Evolutionary conservation across 2,113 vertebrate genomes (phyloP).

Genomic region (Serilophus lunatus): DNA sequence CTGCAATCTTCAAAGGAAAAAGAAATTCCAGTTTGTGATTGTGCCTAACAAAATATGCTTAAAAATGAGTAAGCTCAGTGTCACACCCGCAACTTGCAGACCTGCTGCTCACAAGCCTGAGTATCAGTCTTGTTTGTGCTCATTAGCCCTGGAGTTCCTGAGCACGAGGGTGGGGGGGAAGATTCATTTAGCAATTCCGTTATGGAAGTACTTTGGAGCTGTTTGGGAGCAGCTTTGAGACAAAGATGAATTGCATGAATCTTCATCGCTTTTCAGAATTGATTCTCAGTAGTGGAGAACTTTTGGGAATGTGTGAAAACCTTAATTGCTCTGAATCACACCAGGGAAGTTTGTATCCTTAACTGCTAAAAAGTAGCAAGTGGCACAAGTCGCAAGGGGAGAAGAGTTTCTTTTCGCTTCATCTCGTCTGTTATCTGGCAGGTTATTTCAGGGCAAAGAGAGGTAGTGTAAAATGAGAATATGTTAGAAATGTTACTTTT

Average conservation of each 20-base stretch:
- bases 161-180: background rate
- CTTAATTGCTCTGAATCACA: background rate
- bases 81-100: background rate
- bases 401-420: background rate
- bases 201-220: background rate
- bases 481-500: background rate
- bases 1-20: background rate
- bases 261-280: background rate
- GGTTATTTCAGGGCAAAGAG: background rate
- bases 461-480: background rate
- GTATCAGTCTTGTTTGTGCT: background rate
- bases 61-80: background rate
- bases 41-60: background rate
- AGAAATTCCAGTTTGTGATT: background rate
- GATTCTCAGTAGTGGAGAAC: background rate
- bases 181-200: background rate
- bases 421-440: background rate
- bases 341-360: background rate
- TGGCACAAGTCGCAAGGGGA: background rate
- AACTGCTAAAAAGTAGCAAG: background rate
- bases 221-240: background rate
- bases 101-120: background rate
- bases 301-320: background rate
- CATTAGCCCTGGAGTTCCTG: background rate
- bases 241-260: background rate